Base-by-base conservation (phyloP, 1,140 invertebrate genomes). In the Holotrichia oblita region DNA sequence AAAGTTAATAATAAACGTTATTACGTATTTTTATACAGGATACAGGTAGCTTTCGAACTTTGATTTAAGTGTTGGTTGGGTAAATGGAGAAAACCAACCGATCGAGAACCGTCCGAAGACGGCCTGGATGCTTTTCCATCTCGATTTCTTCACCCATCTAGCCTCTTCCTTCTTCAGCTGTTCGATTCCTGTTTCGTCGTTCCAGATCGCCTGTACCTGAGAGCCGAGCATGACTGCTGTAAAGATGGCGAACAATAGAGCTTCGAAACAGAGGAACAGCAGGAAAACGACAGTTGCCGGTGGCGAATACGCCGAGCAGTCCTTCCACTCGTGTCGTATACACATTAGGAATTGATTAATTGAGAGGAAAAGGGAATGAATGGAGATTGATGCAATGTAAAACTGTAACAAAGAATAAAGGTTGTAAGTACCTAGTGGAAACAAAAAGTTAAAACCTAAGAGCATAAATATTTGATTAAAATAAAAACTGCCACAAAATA, bases 111-210 rank as follows among this genome's bases (percentile, higher is more conserved):
- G 90, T 40, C 97, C 97, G 88, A 99, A 99, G 0, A 99, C 97
- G 3, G 95, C 93, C 85, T 98, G 96, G 80, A 99, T 93, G 82
- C 95, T 98, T 89, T 97, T 95, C 94, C 97, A 97, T 72, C 94
- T 89, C 0, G 95, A 97, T 82, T 96, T 96, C 81, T 95, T 94
- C 17, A 94, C 93, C 96, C 96, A 98, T 12, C 94, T 89, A 0
- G 95, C 95, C 86, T 97, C 93, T 86, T 98, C 97, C 85, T 97
- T 97, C 88, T 98, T 98, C 81, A 98, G 86, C 88, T 97, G 95
- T 86, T 98, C 97, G 82, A 98, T 98, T 44, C 96, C 97, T 81
- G 98, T 99, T 90, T 99, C 97, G 89, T 99, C 99, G 85, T 97
- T 96, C 91, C 97, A 99, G 85, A 99, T 99, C 10, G 98, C 97